Conservation (phyloP, 2,113 vertebrate genomes). For the Cottus gobio region DNA sequence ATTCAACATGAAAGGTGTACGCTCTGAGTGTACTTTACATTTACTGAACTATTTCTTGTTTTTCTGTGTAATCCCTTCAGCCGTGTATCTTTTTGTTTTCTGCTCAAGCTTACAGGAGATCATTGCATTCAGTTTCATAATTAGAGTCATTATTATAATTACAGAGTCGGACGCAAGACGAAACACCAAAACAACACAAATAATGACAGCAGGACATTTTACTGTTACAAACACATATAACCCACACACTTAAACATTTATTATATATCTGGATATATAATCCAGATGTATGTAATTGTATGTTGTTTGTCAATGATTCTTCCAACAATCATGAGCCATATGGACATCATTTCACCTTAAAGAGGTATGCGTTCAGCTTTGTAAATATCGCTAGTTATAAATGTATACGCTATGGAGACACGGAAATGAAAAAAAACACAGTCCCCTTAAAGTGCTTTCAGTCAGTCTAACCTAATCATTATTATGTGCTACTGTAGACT, state of each 20-base stretch:
- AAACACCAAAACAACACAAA: conserved; percentile 70
- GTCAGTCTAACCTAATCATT: conserved; percentile 51
- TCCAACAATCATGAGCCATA: conserved; percentile 57
- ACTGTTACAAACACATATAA: conserved; percentile 61
- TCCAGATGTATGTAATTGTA: too few species aligned
- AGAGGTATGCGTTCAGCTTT: conserved; percentile 43
- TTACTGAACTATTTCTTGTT: conserved; percentile 21
- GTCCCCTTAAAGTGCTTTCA: conserved; percentile 64
- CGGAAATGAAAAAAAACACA: conserved; percentile 23
- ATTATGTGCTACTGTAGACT: conserved; percentile 66
- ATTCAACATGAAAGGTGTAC: conserved; percentile 15
- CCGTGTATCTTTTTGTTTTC: conserved; percentile 30
- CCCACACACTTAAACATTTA: conserved; percentile 65
- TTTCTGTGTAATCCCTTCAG: conserved; percentile 34
- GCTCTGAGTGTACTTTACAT: conserved; percentile 25
- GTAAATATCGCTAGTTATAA: conserved; percentile 21
- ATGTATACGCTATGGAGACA: conserved; percentile 41
- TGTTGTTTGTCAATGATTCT: conserved; percentile 28
- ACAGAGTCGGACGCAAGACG: conserved; percentile 60
- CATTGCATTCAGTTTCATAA: conserved; percentile 48
- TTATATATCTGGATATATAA: conserved; percentile 68
- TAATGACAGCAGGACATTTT: conserved; percentile 60
- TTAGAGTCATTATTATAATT: conserved; percentile 54
- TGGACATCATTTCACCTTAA: conserved; percentile 35
- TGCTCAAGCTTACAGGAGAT: conserved; percentile 32